Base-by-base conservation (phyloP, 2,888 invertebrate species). In the Aplocera efformata region DNA sequence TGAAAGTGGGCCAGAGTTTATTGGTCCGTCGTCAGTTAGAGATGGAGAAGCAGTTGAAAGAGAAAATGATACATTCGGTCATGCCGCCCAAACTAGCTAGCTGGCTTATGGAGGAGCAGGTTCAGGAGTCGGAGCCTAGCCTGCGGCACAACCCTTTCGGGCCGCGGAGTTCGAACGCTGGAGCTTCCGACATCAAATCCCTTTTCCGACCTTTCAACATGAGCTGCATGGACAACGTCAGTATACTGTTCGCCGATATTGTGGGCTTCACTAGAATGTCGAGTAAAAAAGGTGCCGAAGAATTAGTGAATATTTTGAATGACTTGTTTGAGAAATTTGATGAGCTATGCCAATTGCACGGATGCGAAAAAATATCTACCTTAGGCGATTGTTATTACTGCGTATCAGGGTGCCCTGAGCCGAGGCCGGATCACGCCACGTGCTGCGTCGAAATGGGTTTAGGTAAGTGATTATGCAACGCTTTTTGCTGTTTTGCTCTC, bases 201-300 rank as follows among this genome's bases (percentile, higher is more conserved):
- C 85, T 96, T 33, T 98, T 98, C 79, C 91, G 98, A 25, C 97
- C 98, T 5, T 98, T 98, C 77, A 98, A 98, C 67, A 98, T 98
- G 98, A 95, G 95, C 74, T 94, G 94, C 40, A 97, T 98, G 97
- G 96, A 96, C 56, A 94, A 97, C 72, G 98, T 98, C 28, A 97
- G 97, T 81, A 98, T 99, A 64, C 84, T 99, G 30, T 98, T 98
- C 75, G 98, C 98, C 17, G 98, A 99, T 74, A 98, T 99, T 66
- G 98, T 98, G 10, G 98, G 98, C 23, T 99, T 99, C 77, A 99
- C 98, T 0, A 94, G 93, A 71, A 98, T 98, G 98, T 96, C 97
- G 41, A 96, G 97, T 54, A 98, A 96, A 61, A 99, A 98, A 85
- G 96, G 94, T 58, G 98, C 98, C 39, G 98, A 98, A 78, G 96